Evolutionary conservation across 2,888 invertebrate genomes (phyloP), one percentile per base, ranked within the genome.

Genomic region (Eupeodes latifasciatus): DNA sequence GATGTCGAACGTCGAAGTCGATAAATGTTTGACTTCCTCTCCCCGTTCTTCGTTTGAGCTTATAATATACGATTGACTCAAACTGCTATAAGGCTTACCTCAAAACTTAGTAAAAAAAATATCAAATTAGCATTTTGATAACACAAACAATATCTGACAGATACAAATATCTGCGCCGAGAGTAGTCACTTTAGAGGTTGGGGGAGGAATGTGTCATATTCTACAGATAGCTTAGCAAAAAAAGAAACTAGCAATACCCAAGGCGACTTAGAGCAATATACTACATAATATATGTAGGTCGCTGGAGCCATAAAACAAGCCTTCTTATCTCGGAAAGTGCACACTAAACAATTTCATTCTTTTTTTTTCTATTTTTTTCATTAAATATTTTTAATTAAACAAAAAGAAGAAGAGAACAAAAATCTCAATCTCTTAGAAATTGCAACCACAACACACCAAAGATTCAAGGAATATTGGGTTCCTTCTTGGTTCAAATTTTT

Each of bases 101-200:
- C 66, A 44, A 80, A 71, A 36, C 57, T 66, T 53, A 57, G 10
- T 57, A 55, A n/a, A 49, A 55, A n/a, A 49, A 51, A 62, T 66
- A 77, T 59, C 27, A 77, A 86, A 86, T 71, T 64, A 82, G 75
- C 71, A 80, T 72, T 87, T 57, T 76, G 83, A 79, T 80, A 80
- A 82, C 75, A 76, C 79, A 76, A 86, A 76, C 69, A 79, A 61
- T 71, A 51, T 64, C 64, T 53, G 53, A 62, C 44, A 72, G 36
- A 59, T 36, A 71, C 44, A 34, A 7, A 49, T 44, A 47, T 36
- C 6, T 40, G 9, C 40, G 40, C 9, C 5, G 9, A 40, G 9
- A 47, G 16, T n/a, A 59, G 34, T 72, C 40, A 44, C 14, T 19
- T n/a, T 14, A 11, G 5, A 57, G 19, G 47, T 14, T 14, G 2